Evolutionary conservation across 1,140 invertebrate species (phyloP), one percentile per base, ranked within the genome.

Genomic region (Brachionus rubens): DNA sequence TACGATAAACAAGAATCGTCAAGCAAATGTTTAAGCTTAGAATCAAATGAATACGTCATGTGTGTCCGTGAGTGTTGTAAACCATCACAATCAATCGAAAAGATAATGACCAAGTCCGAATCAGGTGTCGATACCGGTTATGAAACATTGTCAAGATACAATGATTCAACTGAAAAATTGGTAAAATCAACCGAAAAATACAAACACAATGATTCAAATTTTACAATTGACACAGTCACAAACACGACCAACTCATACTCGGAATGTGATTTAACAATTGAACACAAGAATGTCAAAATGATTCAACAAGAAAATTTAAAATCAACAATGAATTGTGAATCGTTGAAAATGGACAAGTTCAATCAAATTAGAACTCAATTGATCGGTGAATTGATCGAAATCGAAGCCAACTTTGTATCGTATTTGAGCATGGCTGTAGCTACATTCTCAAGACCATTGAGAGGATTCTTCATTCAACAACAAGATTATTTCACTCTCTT

Each of bases 401-500:
- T 72, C 10, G 68, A 72, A 19, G 68, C 68, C 1, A 48, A 72
- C 26, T 72, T 72, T 72, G 68, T 50, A 3, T 72, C 68, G 3
- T 72, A 19, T 54, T 50, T 72, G 46, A 50, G 46, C 9, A 2
- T 72, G 9, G 46, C 46, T 19, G 68, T 72, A 21, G 43, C 68
- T 21, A 72, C 50, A 14, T 72, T 72, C 26, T 30, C 68, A 10
- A 2, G 68, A 14, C 68, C 68, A 10, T 24, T 72, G 46, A 48
- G 68, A 48, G 68, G 46, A 19, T 72, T 72, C 24, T 72, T 72
- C 46, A 48, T 72, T 41, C 46, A 72, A 33, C 68, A 72, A 50
- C 68, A 72, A 54, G 68, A 72, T 46, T 72, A 72, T 50, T 72
- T 72, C 30, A 54, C 46, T 30, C 33, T 72, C 24, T 72, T 72